phyloP scores from a whole-genome alignment of 2,113 vertebrate species.

The Tilapia sparmanii region DNA sequence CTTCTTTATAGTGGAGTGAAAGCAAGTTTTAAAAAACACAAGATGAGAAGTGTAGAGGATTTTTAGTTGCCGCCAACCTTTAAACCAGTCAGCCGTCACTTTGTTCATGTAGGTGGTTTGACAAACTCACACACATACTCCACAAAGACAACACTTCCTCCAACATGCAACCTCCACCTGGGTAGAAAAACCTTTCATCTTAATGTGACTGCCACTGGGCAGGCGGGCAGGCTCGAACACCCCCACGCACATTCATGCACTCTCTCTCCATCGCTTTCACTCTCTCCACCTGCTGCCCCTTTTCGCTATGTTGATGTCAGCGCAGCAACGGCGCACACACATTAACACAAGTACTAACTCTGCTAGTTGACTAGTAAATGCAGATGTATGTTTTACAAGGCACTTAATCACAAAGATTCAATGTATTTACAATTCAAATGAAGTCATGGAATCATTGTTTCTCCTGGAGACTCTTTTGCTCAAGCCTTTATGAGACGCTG shows the following conservation, averaged over 20 bases:
- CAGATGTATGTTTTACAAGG: conserved; percentile 18
- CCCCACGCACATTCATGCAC: not conserved
- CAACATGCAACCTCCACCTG: conserved; percentile 19
- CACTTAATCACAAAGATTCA: conserved; percentile 13
- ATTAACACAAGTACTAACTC: not conserved
- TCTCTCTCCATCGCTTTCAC: not conserved
- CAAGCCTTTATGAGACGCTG: not conserved
- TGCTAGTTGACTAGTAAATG: not conserved
- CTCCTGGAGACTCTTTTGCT: not conserved
- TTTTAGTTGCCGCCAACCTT: not conserved
- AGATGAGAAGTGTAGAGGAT: not conserved
- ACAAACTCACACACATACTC: not conserved
- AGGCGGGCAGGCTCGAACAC: conserved; percentile 11
- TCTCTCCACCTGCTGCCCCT: conserved; percentile 37
- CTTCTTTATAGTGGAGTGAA: not conserved
- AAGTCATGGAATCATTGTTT: not conserved
- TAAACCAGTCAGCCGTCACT: not conserved
- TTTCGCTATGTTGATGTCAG: not conserved
- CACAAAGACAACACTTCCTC: not conserved
- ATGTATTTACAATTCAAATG: conserved; percentile 37
- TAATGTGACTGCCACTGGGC: conserved; percentile 14
- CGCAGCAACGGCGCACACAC: not conserved
- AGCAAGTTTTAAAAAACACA: not conserved
- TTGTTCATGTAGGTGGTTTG: not conserved
- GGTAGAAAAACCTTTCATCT: conserved; percentile 36